Base-by-base conservation (phyloP, 2,888 invertebrate genomes). In the Axea sp. region DNA sequence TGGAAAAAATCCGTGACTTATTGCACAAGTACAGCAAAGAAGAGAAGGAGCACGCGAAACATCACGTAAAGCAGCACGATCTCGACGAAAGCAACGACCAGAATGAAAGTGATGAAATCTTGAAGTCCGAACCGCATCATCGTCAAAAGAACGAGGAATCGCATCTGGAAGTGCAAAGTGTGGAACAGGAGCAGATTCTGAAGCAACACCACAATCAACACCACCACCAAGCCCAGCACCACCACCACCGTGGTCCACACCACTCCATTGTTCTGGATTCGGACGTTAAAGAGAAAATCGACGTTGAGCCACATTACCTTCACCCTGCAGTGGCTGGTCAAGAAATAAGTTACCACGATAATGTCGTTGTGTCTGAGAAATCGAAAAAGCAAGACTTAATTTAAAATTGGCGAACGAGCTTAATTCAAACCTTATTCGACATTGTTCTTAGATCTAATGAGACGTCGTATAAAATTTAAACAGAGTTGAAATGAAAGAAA, bases 271-370 rank as follows among this genome's bases (percentile, higher is more conserved):
- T 90, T 1, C 82, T 90, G 4, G 88, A 89, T 60, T 88, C 86
- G 19, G 82, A 76, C 88, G 89, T 89, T 3, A 90, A 90, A 76
- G 89, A 90, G 62, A 91, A 90, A 77, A 86, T 91, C n/a, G 90
- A 91, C 77, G 89, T 91, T 7, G 90, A 90, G 64, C 89, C 90
- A 0, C 90, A 91, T 75, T 89, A 90, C 64, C 84, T 91, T 33
- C 90, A 90, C 73, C 91, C 91, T 0, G 91, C 91, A 31, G 89
- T 91, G 33, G 90, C 90, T 59, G 91, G 91, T 0, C 89, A 90
- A 31, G 89, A 91, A 43, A 89, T 92, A 68, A 89, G 90, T 77
- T 91, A 91, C 77, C 84, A 86, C 60, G 87, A 87, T 72, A 86
- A 86, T 60, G 81, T 81, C 6, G 77, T 86, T 1, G 81, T 81